A percentile compares a stretch with the other conserved stretches of the same genome.
Conservation (phyloP, 2,888 invertebrate genomes). For the Salpingus planirostris region DNA sequence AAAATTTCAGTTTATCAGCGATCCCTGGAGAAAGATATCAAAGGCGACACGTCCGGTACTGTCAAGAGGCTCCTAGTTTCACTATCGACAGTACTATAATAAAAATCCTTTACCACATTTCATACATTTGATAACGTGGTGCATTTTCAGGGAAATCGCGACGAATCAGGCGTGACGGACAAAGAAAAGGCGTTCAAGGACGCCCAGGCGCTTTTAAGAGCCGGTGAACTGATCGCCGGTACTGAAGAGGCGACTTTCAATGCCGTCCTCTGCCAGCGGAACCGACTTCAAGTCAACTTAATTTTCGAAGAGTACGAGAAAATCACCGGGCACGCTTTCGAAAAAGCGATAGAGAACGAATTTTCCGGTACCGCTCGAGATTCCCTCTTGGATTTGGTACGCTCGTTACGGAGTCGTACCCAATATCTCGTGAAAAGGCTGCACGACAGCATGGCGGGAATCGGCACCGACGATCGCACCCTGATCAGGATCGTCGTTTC, state of each 20-base stretch:
- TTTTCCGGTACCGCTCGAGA: conserved; percentile 67
- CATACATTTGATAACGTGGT: too few relatives aligned
- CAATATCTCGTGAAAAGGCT: conserved; percentile 76
- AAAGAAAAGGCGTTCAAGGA: conserved; percentile 66
- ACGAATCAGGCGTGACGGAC: conserved; percentile 71
- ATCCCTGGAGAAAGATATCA: conserved; percentile 72
- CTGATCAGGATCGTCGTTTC: conserved; percentile 63
- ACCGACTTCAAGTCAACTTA: conserved; percentile 51
- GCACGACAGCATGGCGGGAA: conserved; percentile 57
- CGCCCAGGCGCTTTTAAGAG: conserved; percentile 70
- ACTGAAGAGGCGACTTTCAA: conserved; percentile 85
- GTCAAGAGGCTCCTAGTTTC: conserved; percentile 84
- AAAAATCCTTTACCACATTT: not conserved
- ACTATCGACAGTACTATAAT: conserved; percentile 54
- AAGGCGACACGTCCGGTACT: conserved; percentile 83
- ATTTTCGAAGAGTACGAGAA: conserved; percentile 59
- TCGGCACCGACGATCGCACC: conserved; percentile 63
- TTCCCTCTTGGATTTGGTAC: conserved; percentile 67
- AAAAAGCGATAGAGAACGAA: conserved; percentile 69
- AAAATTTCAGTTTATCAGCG: conserved; percentile 60
- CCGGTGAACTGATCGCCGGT: conserved; percentile 58
- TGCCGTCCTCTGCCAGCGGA: conserved; percentile 70
- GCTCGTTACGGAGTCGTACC: conserved; percentile 57
- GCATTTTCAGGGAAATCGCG: conserved; percentile 60
- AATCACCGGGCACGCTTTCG: conserved; percentile 70